Evolutionary conservation across 2,113 vertebrate species (phyloP), one percentile per base, ranked within the genome.

Genomic region (Calypte anna): DNA sequence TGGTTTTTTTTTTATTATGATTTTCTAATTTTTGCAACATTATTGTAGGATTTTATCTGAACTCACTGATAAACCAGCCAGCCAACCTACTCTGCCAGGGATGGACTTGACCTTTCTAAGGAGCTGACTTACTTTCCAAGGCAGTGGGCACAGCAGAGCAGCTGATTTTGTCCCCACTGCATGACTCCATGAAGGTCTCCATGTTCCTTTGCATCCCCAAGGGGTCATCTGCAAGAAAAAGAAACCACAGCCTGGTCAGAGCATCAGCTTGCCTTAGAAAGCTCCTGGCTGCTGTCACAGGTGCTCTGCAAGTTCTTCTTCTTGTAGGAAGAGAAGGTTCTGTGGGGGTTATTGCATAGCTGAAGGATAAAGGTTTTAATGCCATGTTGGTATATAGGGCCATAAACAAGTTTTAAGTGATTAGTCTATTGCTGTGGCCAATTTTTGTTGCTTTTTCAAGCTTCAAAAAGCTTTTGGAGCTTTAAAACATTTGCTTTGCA

Each of bases 141-240:
- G 93, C 86, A 57, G 96, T 90, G 40, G 97, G 95, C 44, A 96
- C 98, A 1, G 97, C 54, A 19, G 97, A 97, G 91, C 99, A 99
- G 93, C 98, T 98, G 20, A 98, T 95, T 68, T 98, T 97, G 82
- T 99, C 99, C 53, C 96, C 31, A 10, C 97, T 97, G 90, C 99
- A 99, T 0, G 98, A 98, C 51, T 97, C 97, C 75, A 98, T 58
- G 90, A 98, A 98, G 10, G 98, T 94, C 80, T 98, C 96, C 24
- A 98, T 62, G 10, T 97, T 97, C 8, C 80, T 97, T 14, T 97
- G 91, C 97, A 98, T 97, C 77, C 96, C 96, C 93, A 97, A 90
- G 59, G 98, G 93, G 48, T 91, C 94, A 83, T 88, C 98, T 98
- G 78, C 57, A 97, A 79, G 69, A 13, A 67, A 24, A 63, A 87